A percentile compares a stretch with the other conserved stretches of the same genome.
phyloP scores from a whole-genome alignment of 2,113 vertebrate species.

The Clarias macrocephalus region DNA sequence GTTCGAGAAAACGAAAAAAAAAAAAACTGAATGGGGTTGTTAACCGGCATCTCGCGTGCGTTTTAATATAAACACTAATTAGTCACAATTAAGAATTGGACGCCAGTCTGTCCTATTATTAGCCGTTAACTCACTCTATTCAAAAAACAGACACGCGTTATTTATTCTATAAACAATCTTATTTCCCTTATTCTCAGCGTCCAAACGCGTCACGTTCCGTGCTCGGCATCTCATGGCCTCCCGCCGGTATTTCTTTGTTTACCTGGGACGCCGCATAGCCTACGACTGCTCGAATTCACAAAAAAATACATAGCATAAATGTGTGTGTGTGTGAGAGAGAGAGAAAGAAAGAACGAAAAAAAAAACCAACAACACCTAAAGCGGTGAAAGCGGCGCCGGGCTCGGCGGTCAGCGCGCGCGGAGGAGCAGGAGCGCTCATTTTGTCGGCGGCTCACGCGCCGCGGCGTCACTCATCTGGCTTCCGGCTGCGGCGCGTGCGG shows the following conservation, averaged over 20 bases:
- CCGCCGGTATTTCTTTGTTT: slow-evolving; percentile 8
- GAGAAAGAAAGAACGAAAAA: neutral
- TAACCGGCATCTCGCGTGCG: neutral
- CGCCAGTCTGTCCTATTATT: neutral
- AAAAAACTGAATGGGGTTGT: neutral
- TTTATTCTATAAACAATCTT: neutral
- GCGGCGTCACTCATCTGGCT: slow-evolving; percentile 50
- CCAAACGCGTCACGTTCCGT: neutral
- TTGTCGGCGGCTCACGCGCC: slow-evolving; percentile 65
- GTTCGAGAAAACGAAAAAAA: neutral
- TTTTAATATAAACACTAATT: neutral
- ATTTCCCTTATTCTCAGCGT: neutral
- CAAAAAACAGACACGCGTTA: neutral
- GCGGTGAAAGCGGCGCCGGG: slow-evolving; percentile 63
- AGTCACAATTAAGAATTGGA: neutral
- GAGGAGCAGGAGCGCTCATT: slow-evolving; percentile 70
- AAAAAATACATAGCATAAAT: neutral
- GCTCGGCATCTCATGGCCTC: slow-evolving; percentile 26
- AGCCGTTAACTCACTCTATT: neutral
- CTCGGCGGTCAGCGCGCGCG: slow-evolving; percentile 8
- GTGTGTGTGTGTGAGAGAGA: too few species aligned
- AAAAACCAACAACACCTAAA: neutral
- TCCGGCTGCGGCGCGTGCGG: slow-evolving; percentile 62
- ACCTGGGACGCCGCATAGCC: neutral
- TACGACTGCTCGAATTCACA: neutral